Evolutionary conservation across 2,113 vertebrate species (phyloP), one percentile per base, ranked within the genome.

Genomic region (Anguilla rostrata): DNA sequence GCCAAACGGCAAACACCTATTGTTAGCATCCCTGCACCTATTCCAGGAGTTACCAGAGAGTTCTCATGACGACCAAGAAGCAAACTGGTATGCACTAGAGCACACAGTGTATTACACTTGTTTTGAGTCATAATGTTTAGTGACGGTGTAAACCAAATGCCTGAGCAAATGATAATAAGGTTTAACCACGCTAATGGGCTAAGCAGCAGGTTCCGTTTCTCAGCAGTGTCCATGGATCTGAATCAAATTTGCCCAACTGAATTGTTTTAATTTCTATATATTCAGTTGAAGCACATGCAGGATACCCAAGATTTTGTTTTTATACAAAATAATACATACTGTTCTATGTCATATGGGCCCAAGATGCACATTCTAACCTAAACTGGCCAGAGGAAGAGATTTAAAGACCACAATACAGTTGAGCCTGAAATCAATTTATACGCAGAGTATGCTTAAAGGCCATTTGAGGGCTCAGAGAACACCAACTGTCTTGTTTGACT

Each of bases 11-110:
- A 94, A 92, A 93, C 94, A 92, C 90, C 90, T 91, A 49, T 56
- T 82, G 91, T 93, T 94, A 94, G 94, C 92, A 90, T 92, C 91
- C 90, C 93, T 95, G 93, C 91, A 90, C 90, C 94, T 94, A 94
- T 92, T 66, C 60, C 60, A 66, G 60, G 20, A 66, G 18, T 20
- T 60, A 46, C 63, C 56, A 83, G 63, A 60, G 26, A 39, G 22
- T 22, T 79, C 49, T 78, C 49, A 34, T 22, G 26, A 40, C 29
- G 39, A 20, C 43, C 63, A 60, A 34, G 40, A 75, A 83, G 46
- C 46, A 20, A 57, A 84, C 39, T 56, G 41, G 34, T 46, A 57
- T 15, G 46, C 49, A 71, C 86, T 56, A 56, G 83, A 75, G 46
- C n/a, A 39, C 20, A 18, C 0, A 3, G 63, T 83, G 60, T 40